phyloP scores from a whole-genome alignment of 2,797 vertebrate genomes.

The Sebastes minor region DNA sequence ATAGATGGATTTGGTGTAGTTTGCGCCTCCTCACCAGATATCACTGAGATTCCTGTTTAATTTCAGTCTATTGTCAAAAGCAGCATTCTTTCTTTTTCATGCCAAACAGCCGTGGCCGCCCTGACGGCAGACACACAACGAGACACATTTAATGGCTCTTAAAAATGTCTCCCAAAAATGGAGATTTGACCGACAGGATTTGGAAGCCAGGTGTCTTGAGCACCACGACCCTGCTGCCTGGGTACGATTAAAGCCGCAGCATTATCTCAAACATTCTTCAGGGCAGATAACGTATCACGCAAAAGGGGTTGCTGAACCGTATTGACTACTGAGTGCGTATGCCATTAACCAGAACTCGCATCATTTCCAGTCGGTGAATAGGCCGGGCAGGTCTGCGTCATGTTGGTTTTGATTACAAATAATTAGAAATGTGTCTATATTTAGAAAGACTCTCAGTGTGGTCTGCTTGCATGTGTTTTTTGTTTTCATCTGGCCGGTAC shows the following conservation, averaged over 20 bases:
- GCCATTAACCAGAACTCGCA: conserved; percentile 22
- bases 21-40: not conserved
- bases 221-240: conserved; percentile 38
- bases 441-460: conserved; percentile 46
- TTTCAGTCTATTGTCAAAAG: conserved; percentile 13
- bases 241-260: conserved; percentile 54
- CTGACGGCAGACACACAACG: conserved; percentile 14
- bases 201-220: conserved; percentile 59
- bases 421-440: conserved; percentile 18
- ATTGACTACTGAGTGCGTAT: conserved; percentile 18
- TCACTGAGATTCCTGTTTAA: not conserved
- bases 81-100: conserved; percentile 6
- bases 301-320: conserved; percentile 34
- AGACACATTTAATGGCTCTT: conserved; percentile 41
- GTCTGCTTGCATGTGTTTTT: conserved; percentile 47
- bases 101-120: conserved; percentile 17
- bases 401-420: conserved; percentile 37
- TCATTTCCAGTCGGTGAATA: conserved; percentile 15
- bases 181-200: conserved; percentile 50
- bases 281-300: conserved; percentile 51
- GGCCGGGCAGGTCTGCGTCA: not conserved
- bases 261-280: conserved; percentile 63
- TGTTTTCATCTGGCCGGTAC: conserved; percentile 38
- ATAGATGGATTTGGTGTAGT: not conserved
- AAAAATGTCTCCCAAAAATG: conserved; percentile 59